These are phyloP conservation scores for Salvator merianae DNA, from an alignment of 2,113 vertebrate genomes.

Conservation along the genomic window DNA sequence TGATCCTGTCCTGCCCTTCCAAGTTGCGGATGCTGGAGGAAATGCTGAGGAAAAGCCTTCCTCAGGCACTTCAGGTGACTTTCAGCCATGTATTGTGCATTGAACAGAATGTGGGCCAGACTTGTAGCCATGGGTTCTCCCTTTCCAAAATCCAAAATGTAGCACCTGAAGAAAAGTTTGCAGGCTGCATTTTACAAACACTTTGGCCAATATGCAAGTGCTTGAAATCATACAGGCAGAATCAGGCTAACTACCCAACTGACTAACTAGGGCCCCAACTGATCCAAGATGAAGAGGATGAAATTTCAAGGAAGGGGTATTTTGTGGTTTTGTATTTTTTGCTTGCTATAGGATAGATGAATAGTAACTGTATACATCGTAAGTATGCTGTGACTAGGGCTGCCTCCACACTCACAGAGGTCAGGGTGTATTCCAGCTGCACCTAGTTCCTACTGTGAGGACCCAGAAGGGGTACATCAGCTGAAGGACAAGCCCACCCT, in stretches of 20 bases:
- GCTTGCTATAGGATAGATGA: too few relatives aligned
- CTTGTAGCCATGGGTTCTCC: background rate
- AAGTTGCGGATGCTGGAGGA: conserved; percentile 2
- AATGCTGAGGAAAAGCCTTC: background rate
- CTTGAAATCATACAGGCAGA: background rate
- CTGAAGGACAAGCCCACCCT: too few relatives aligned
- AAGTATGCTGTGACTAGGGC: too few relatives aligned
- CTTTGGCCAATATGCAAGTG: background rate
- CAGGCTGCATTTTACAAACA: background rate
- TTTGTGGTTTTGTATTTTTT: too few relatives aligned
- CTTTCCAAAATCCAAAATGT: background rate
- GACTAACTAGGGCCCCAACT: too few relatives aligned
- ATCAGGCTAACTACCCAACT: background rate
- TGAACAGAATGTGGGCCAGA: background rate
- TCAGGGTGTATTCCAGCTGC: too few relatives aligned
- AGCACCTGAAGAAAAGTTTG: background rate
- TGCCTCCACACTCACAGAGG: too few relatives aligned
- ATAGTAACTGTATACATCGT: too few relatives aligned
- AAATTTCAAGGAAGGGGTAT: too few relatives aligned
- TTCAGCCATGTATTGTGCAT: background rate
- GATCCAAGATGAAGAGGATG: too few relatives aligned
- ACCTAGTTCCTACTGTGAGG: too few relatives aligned
- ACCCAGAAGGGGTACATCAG: too few relatives aligned
- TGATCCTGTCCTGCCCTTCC: conserved; percentile 5
- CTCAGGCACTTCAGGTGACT: background rate